Percentiles rank a stretch among this genome's conserved stretches.
These are phyloP conservation scores for Saccostrea cuccullata DNA, from an alignment of 1,140 invertebrate species.

Conservation along the genomic window DNA sequence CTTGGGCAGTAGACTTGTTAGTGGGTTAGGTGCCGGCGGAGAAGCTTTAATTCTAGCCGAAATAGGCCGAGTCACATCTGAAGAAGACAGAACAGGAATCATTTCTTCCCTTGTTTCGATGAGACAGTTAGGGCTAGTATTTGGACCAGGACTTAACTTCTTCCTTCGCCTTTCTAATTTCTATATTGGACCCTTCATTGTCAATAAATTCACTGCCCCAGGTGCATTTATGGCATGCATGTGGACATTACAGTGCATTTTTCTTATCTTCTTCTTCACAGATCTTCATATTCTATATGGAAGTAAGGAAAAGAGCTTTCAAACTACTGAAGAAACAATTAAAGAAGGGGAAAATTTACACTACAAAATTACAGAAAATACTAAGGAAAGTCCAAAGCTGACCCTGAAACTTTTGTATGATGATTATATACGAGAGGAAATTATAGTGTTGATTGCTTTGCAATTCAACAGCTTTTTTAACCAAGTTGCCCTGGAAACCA, in stretches of 20 bases:
- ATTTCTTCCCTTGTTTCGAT: constrained; percentile 72
- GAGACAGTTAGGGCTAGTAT: constrained; percentile 73
- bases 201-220: constrained; percentile 75
- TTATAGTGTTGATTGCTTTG: constrained; percentile 66
- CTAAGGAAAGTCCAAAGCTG: neutral
- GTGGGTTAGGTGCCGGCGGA: constrained; percentile 75
- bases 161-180: constrained; percentile 74
- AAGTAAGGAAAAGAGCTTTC: neutral
- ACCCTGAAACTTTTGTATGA: constrained; percentile 47
- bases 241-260: constrained; percentile 55
- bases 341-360: neutral
- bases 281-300: constrained; percentile 47
- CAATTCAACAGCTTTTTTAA: constrained; percentile 72
- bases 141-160: constrained; percentile 75
- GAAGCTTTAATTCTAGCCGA: constrained; percentile 73
- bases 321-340: neutral
- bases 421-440: constrained; percentile 72
- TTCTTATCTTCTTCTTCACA: constrained; percentile 56
- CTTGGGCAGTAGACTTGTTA: constrained; percentile 72
- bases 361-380: neutral
- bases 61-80: constrained; percentile 70
- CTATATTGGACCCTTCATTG: constrained; percentile 69
- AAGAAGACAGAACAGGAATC: constrained; percentile 73
- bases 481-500: constrained; percentile 71
- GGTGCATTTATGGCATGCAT: constrained; percentile 68